phyloP scores from a whole-genome alignment of 2,113 vertebrate genomes.

The Dromiciops gliroides region DNA sequence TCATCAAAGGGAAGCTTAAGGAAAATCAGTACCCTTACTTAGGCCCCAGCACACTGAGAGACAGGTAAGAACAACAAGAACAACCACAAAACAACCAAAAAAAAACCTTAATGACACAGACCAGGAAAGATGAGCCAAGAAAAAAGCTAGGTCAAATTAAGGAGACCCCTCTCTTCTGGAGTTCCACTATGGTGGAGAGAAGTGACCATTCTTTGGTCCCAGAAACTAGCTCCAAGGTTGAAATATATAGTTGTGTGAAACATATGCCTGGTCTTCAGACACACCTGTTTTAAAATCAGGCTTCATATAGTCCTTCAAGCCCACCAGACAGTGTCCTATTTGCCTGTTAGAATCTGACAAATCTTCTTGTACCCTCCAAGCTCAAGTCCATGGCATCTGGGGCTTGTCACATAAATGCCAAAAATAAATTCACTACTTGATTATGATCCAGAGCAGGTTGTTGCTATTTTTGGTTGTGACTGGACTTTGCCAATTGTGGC shows the following conservation, averaged over 20 bases:
- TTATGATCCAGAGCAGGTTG: slow-evolving; percentile 63
- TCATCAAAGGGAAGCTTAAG: slow-evolving; percentile 96
- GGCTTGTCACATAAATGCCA: slow-evolving; percentile 66
- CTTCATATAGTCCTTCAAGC: slow-evolving; percentile 10
- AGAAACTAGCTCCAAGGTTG: not conserved
- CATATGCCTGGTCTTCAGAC: not conserved
- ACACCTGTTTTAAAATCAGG: slow-evolving; percentile 36
- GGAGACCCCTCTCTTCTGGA: not conserved
- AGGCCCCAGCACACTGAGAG: slow-evolving; percentile 90
- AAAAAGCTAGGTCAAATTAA: not conserved
- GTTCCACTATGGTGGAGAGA: slow-evolving; percentile 6
- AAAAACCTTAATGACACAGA: slow-evolving; percentile 31
- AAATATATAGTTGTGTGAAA: not conserved
- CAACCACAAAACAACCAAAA: too few relatives aligned
- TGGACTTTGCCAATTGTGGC: slow-evolving; percentile 72
- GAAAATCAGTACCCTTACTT: slow-evolving; percentile 96
- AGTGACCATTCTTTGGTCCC: slow-evolving; percentile 32
- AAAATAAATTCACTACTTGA: slow-evolving; percentile 67
- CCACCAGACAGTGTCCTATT: not conserved
- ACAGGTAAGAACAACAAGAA: slow-evolving; percentile 84
- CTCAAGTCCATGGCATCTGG: slow-evolving; percentile 67
- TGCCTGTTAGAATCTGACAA: slow-evolving; percentile 17
- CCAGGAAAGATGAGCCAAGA: slow-evolving; percentile 16
- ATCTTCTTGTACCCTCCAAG: slow-evolving; percentile 60
- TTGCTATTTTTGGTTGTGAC: slow-evolving; percentile 67